phyloP scores from a whole-genome alignment of 2,888 invertebrate species.

The Escarpia spicata region DNA sequence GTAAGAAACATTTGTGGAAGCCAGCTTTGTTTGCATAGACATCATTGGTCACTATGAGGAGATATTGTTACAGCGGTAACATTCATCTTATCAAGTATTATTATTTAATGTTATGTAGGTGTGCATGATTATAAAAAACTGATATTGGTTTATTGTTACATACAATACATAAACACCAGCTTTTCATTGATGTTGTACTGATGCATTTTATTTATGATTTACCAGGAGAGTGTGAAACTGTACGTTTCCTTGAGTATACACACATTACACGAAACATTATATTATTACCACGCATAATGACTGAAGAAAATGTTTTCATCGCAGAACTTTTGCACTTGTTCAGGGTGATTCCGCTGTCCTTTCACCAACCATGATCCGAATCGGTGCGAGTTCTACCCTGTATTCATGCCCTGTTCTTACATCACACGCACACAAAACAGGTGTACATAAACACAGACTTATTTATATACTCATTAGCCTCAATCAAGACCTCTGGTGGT shows the following conservation, averaged over 20 bases:
- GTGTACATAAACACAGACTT: not conserved
- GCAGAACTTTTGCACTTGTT: no score
- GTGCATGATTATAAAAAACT: constrained; percentile 1
- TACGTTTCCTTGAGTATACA: not conserved
- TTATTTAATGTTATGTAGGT: not conserved
- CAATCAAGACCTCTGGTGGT: no score
- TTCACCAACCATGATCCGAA: no score
- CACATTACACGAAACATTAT: not conserved
- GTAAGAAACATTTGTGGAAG: not conserved
- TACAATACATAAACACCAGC: not conserved
- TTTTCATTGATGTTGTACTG: not conserved
- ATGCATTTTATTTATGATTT: not conserved
- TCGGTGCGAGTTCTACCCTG: no score
- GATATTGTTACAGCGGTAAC: not conserved
- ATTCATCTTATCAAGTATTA: not conserved
- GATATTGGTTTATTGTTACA: not conserved
- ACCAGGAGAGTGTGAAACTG: not conserved
- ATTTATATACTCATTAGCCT: not conserved
- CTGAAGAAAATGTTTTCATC: no score
- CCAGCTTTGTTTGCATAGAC: not conserved
- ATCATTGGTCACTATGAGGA: not conserved
- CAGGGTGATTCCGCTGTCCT: no score
- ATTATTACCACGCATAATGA: no score
- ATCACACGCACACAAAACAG: not conserved
- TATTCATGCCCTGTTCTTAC: no score